Evolutionary conservation across 2,797 vertebrate genomes (phyloP).

Genomic region (Sebastes ruberrimus): DNA sequence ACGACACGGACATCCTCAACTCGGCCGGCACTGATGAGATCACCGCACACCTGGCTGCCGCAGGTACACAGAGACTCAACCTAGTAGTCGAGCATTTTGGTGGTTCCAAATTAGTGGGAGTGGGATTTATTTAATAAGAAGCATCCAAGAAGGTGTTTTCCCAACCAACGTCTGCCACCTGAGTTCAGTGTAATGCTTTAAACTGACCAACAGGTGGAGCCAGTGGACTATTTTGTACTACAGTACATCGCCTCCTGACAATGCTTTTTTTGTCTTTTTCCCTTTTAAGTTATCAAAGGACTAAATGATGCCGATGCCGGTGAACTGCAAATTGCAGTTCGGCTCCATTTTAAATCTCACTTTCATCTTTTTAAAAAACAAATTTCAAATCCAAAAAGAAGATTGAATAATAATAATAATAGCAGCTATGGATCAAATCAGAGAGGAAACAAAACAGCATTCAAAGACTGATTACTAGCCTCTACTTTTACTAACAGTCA

Average conservation of each 20-base stretch:
- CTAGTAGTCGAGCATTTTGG: background rate
- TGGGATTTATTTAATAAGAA: background rate
- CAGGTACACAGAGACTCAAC: slow-evolving; percentile 80
- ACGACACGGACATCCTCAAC: slow-evolving; percentile 98
- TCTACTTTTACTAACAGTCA: background rate
- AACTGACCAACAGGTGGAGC: slow-evolving; percentile 62
- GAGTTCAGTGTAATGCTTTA: slow-evolving; percentile 9
- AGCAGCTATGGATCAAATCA: too few relatives aligned
- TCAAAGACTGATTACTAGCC: background rate
- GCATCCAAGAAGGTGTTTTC: background rate
- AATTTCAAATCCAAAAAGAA: background rate
- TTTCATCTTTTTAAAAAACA: background rate
- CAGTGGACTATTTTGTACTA: background rate
- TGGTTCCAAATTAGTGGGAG: background rate
- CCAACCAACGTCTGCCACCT: rapidly evolving
- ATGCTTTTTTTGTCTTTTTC: background rate
- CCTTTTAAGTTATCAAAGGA: background rate
- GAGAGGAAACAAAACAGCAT: background rate
- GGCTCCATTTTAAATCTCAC: background rate
- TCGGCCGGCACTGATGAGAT: slow-evolving; percentile 95
- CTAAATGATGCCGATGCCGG: background rate
- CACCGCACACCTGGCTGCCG: slow-evolving; percentile 96
- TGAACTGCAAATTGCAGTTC: background rate
- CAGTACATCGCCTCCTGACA: background rate
- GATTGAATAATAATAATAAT: background rate